These are phyloP conservation scores for Hofmannophila pseudospretella DNA, from an alignment of 2,888 invertebrate genomes.

Conservation along the genomic window DNA sequence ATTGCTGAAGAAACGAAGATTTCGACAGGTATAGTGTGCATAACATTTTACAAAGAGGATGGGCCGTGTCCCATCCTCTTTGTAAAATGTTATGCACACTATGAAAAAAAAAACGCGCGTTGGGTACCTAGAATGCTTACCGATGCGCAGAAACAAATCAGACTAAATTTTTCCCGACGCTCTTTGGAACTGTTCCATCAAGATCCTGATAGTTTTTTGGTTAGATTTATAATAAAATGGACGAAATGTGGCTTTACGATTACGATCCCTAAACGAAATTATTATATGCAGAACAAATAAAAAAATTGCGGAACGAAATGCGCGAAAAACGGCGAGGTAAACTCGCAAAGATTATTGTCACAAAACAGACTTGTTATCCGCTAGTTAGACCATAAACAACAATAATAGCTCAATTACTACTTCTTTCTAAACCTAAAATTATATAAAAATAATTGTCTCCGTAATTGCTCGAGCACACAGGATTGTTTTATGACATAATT, in stretches of 20 bases:
- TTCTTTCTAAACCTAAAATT: too few species aligned
- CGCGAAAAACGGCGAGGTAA: slow-evolving; percentile 12
- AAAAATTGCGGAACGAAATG: too few species aligned
- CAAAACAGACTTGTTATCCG: too few species aligned
- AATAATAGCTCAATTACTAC: too few species aligned
- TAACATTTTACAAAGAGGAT: background rate
- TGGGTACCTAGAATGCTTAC: slow-evolving; percentile 9
- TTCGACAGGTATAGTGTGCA: too few species aligned
- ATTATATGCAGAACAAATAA: slow-evolving; percentile 7
- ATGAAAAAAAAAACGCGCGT: background rate
- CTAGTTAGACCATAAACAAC: too few species aligned
- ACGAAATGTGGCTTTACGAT: slow-evolving; percentile 7
- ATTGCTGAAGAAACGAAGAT: too few species aligned
- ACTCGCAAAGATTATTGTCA: slow-evolving; percentile 7
- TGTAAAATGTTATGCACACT: background rate
- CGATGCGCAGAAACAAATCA: slow-evolving; percentile 7
- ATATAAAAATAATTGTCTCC: too few species aligned
- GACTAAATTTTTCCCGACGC: slow-evolving; percentile 6
- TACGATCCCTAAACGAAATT: slow-evolving; percentile 16
- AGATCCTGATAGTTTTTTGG: slow-evolving; percentile 8
- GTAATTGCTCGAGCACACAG: too few species aligned
- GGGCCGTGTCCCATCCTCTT: too few species aligned
- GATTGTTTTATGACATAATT: too few species aligned
- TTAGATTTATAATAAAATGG: slow-evolving; percentile 4
- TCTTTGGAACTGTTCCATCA: slow-evolving; percentile 8